Base-by-base conservation (phyloP, 2,888 invertebrate species). In the Melipona bicolor region DNA sequence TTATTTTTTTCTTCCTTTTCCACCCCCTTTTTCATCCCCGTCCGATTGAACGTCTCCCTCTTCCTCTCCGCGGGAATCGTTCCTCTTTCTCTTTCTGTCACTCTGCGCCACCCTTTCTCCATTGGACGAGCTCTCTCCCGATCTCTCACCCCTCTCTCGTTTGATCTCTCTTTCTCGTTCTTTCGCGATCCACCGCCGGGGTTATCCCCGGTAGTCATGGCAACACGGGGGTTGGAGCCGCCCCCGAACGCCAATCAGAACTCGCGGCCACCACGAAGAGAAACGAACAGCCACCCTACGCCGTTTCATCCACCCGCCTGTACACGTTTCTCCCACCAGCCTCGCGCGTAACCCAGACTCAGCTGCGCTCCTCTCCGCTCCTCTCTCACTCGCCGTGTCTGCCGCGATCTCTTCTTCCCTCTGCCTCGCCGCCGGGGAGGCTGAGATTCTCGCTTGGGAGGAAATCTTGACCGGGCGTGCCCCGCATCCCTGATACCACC, bases 191-290 rank as follows among this genome's bases (percentile, higher is more conserved):
- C 78, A 76, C 84, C 83, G 93, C 94, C 95, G 95, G 95, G 94
- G 90, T 89, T n/a, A 91, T 91, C 91, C 91, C 88, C 94, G 95
- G 96, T 96, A 95, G 95, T 96, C 95, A 96, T 95, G 94, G 96
- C 95, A 95, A 96, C 96, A 87, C 89, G 91, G 91, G 93, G 92
- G 91, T 91, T 93, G 92, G 93, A 93, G 93, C 94, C 94, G 94
- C 94, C 94, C 94, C 94, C 91, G 92, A 92, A 91, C 94, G 89
- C 96, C 95, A 95, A 96, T 96, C 96, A 95, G 96, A 95, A 95
- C 96, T 94, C 95, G 90, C 87, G 90, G 89, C 90, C 90, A 87
- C 89, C 89, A 88, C 87, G 81, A 24, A 88, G 90, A 91, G 91
- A 92, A 92, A 92, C 91, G 92, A 91, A 91, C 89, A 85, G 76